Evolutionary conservation across 2,113 vertebrate species (phyloP), one percentile per base, ranked within the genome.

Genomic region (Epinephelus fuscoguttatus): DNA sequence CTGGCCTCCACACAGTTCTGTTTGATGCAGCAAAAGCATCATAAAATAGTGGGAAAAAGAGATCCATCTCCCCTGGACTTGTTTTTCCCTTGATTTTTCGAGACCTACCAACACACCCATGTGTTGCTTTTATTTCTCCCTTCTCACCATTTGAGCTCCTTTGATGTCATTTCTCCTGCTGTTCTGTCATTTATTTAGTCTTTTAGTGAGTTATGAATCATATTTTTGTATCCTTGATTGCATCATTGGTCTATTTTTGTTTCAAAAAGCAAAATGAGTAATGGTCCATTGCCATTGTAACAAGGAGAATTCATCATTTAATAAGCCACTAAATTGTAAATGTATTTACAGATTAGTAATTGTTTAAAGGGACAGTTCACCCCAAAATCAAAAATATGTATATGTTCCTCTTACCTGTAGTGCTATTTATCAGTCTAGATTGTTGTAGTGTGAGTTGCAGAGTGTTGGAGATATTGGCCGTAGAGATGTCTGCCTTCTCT

Each of bases 171-270:
- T 45, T 49, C 4, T 69, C 27, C 37, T 63, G 1, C 47, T 27
- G 33, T 80, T 27, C n/a, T 64, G 15, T 9, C 19, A 52, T 85
- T 63, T 17, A 57, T 84, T 42, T 50, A 4, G 21, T 72, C 45
- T 76, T 76, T 68, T 5, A 12, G 15, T 56, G 75, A 80, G 27
- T 63, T 80, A 50, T 82, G 75, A 79, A 69, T 87, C 75, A 73
- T 27, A 77, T n/a, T 61, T 19, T 13, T 37, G 8, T 49, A 21
- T 49, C 15, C 23, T 56, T n/a, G 56, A 68, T 52, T 47, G 50
- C 50, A 60, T 60, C 2, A 6, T 59, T 50, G 30, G 17, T 59
- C 30, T 78, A 27, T 72, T 69, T 69, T 47, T 72, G 55, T 49
- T 84, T 33, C 47, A 70, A 27, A 50, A 42, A 70, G 4, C 3